Evolutionary conservation across 2,113 vertebrate species (phyloP).

Genomic region (Trematomus loennbergii): DNA sequence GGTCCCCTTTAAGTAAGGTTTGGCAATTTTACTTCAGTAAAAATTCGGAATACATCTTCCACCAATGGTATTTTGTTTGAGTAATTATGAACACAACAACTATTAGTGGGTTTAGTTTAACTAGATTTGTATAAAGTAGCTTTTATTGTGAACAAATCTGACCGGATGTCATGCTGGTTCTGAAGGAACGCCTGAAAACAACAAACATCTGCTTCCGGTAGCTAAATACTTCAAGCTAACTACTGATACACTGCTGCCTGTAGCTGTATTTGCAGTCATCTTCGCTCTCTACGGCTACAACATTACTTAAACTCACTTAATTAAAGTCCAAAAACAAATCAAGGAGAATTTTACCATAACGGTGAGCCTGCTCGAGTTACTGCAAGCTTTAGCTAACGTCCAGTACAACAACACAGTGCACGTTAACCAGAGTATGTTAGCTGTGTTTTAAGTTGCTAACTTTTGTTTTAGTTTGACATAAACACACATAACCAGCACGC

Average conservation of each 20-base stretch:
- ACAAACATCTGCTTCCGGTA: conserved; percentile 16
- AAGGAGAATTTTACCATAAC: neutral
- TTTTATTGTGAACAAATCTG: conserved; percentile 46
- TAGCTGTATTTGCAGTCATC: neutral
- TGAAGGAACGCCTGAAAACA: too few relatives aligned
- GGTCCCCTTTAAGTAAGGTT: too few relatives aligned
- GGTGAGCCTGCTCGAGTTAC: neutral
- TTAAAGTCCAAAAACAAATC: neutral
- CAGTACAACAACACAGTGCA: neutral
- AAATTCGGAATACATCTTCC: too few relatives aligned
- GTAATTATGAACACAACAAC: neutral
- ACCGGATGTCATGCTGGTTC: conserved; percentile 21
- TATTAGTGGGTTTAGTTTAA: neutral
- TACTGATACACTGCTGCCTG: too few relatives aligned
- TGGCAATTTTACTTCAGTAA: too few relatives aligned
- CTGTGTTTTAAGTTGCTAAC: conserved; percentile 2
- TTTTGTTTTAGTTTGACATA: neutral
- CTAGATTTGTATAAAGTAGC: neutral
- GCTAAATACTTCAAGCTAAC: conserved; percentile 1
- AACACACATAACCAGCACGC: neutral
- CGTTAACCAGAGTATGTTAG: conserved; percentile 3
- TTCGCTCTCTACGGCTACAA: neutral
- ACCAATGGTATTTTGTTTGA: neutral
- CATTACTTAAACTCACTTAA: neutral
- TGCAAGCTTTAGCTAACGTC: neutral